These are phyloP conservation scores for Halichoerus grypus DNA, from an alignment of 2,113 vertebrate genomes.

Conservation along the genomic window DNA sequence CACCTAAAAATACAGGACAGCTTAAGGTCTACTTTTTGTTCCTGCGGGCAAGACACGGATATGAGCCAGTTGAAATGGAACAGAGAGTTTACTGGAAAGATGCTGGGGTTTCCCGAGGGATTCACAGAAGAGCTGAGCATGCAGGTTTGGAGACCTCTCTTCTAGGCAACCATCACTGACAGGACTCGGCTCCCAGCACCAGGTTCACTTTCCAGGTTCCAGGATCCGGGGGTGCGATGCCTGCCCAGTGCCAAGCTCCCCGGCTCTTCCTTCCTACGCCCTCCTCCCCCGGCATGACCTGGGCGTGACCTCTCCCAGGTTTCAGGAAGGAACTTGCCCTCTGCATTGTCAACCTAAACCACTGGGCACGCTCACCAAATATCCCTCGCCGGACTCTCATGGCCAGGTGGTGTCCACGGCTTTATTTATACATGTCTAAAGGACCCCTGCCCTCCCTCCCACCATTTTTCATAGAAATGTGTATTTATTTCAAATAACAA, in stretches of 20 bases:
- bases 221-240: not conserved
- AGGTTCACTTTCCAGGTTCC: too few relatives aligned
- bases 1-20: not conserved
- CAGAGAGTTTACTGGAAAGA: not conserved
- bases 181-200: not conserved
- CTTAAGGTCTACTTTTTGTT: too few relatives aligned
- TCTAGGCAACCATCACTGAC: not conserved
- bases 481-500: not conserved
- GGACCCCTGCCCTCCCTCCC: rapidly evolving
- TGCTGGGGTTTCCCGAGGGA: not conserved
- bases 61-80: not conserved
- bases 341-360: not conserved
- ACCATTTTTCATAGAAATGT: not conserved
- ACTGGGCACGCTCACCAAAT: not conserved
- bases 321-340: not conserved
- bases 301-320: rapidly evolving
- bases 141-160: not conserved
- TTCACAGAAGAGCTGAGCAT: not conserved
- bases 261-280: not conserved
- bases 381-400: too few relatives aligned
- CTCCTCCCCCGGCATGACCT: not conserved
- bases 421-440: not conserved
- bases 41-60: not conserved
- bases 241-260: not conserved
- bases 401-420: not conserved